Evolutionary conservation across 53 echinoderm and acorn worm genomes (phyloP), one percentile per base, ranked within the genome.

Genomic region (Henricia sp.): DNA sequence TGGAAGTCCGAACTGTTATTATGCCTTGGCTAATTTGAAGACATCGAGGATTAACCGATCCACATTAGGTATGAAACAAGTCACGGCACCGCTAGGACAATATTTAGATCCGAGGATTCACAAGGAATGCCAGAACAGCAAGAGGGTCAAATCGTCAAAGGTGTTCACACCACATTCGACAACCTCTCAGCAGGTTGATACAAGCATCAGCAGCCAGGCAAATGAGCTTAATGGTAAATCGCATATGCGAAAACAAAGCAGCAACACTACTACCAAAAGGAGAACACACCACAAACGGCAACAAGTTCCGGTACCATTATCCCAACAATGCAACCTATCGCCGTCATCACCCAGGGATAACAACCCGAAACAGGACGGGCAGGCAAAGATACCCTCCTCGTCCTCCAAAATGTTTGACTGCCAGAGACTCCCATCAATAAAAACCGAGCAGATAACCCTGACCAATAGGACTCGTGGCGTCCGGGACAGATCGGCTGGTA

Each of bases 21-120:
- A 80, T 64, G 64, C 80, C 29, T 80, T 80, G 46, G 80, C 80
- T 3, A 80, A 80, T 41, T 80, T 80, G 46, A 48, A 50, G 50
- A 64, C 80, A 35, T 62, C 80, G 33, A 63, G 64, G 48, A 91
- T 93, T 86, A 93, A 91, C 53, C 88, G 91, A 56, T 93, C 95
- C 20, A 93, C 95, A n/a, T 83, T 89, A 55, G 93, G 86, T 52
- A 58, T 95, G 63, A 93, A 89, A 63, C 88, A 95, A 28, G 91
- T 95, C 35, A 95, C 95, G 2, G 91, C 83, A 0, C 93, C 93
- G 14, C 51, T 95, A 1, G 87, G 93, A 26, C 93, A 95, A 14
- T 77, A 91, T 37, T 74, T 86, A 37, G 84, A 93, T 44, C 54
- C 72, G 1, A 69, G 82, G 52, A 89, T 83, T 14, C 74, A 85